These are phyloP conservation scores for Nomada hirtipes DNA, from an alignment of 2,888 invertebrate genomes.

Conservation along the genomic window DNA sequence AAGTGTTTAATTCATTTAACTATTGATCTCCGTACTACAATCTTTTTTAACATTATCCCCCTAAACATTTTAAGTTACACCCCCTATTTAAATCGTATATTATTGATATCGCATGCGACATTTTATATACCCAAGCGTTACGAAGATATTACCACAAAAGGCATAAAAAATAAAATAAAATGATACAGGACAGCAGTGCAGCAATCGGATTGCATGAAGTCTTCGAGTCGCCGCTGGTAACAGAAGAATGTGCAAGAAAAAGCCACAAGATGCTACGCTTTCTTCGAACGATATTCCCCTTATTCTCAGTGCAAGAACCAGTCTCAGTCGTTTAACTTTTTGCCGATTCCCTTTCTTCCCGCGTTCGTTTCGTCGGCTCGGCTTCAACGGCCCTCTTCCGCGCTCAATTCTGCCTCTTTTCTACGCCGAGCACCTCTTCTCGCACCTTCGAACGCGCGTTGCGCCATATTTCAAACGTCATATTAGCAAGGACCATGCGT, in stretches of 20 bases:
- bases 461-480: slow-evolving; percentile 81
- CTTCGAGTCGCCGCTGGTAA: background rate
- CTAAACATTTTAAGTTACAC: no score
- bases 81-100: no score
- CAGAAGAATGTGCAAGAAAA: background rate
- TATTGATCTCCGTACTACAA: no score
- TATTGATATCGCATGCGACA: no score
- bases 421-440: slow-evolving; percentile 35
- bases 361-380: slow-evolving; percentile 42
- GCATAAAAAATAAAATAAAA: no score
- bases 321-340: background rate
- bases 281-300: background rate
- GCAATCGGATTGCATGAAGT: no score
- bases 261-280: background rate
- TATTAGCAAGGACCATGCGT: slow-evolving; percentile 81
- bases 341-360: slow-evolving; percentile 36
- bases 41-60: no score
- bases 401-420: slow-evolving; percentile 50
- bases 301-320: background rate
- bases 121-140: no score
- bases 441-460: slow-evolving; percentile 69
- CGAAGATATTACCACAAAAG: no score
- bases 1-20: no score
- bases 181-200: no score
- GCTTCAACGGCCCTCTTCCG: slow-evolving; percentile 27